Base-by-base conservation (phyloP, 2,888 invertebrate species). In the Mesochorus sp. region DNA sequence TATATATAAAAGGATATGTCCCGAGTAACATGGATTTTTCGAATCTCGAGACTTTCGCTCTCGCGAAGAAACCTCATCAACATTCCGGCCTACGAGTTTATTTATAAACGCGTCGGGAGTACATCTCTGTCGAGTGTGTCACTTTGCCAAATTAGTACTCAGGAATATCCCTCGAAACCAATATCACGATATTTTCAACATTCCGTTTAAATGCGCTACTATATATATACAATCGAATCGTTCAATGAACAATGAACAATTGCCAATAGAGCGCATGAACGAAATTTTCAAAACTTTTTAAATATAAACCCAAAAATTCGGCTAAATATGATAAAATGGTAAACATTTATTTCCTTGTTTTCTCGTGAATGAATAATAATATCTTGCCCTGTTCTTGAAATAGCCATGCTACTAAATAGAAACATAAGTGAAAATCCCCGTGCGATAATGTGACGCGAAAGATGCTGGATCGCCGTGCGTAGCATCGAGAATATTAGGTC, bases 91-190 rank as follows among this genome's bases (percentile, higher is more conserved):
- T n/a, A n/a, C n/a, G n/a, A n/a, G n/a, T n/a, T n/a, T n/a, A n/a
- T n/a, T n/a, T n/a, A n/a, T n/a, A n/a, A n/a, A n/a, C n/a, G 57
- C 51, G 57, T 47, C 61, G 49, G 19, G 59, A 42, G 34, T 39
- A 53, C 61, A 53, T 71, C 21, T 26, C 51, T 64, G 37, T 37
- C 3, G 28, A 28, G 34, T 78, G 78, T 53, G 61, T 78, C 78
- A 70, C 66, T 53, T 57, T 44, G 70, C 64, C 61, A 66, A 66
- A 64, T 74, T 51, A 14, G 51, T 51, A 70, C 44, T 24, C 14
- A 10, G 49, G 64, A 57, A 61, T 34, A 68, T 31, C 57, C 51
- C 64, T 26, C 62, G 10, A 42, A 59, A 2, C 17, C 53, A 17
- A 31, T 8, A 64, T 3, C 21, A 21, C 49, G 28, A 28, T 26